A percentile compares a stretch with the other conserved stretches of the same genome.
These are phyloP conservation scores for Phorcus lineatus DNA, from an alignment of 2,888 invertebrate species.

Conservation along the genomic window DNA sequence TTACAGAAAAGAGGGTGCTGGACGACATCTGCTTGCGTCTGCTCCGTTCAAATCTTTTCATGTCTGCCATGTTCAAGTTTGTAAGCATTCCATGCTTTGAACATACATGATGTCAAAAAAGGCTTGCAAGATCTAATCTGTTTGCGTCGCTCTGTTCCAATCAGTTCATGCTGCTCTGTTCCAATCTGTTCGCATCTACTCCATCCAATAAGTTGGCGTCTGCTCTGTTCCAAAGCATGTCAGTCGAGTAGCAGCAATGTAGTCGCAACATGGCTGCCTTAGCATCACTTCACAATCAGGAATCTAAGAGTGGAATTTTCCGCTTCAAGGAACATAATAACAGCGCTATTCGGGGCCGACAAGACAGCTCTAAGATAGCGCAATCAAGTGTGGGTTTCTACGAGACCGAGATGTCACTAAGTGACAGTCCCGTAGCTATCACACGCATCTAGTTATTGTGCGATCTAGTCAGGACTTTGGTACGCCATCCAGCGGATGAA, in stretches of 20 bases:
- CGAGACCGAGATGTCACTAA: not conserved
- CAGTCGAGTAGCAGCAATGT: not conserved
- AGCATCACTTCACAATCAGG: conserved; percentile 4
- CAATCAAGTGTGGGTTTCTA: conserved; percentile 17
- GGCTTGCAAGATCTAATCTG: too few species aligned
- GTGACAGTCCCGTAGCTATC: conserved; percentile 10
- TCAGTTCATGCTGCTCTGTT: too few species aligned
- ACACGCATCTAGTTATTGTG: conserved; percentile 7
- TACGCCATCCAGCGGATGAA: not conserved
- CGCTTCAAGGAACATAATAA: not conserved
- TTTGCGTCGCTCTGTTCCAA: too few species aligned
- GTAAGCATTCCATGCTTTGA: too few species aligned
- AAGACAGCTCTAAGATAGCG: conserved; percentile 14
- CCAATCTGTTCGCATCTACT: too few species aligned
- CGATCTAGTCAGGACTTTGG: not conserved
- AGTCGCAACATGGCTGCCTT: conserved; percentile 3
- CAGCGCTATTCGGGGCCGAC: not conserved
- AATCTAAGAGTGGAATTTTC: conserved; percentile 12
- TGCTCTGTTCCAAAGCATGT: too few species aligned
- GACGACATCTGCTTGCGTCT: too few species aligned
- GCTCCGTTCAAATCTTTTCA: too few species aligned
- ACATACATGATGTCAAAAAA: too few species aligned
- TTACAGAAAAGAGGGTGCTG: too few species aligned
- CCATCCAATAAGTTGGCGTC: too few species aligned
- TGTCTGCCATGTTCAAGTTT: too few species aligned